Percentiles rank a stretch among this genome's conserved stretches.
These are phyloP conservation scores for Ptychodera flava DNA, from an alignment of 35 echinoderm and acorn worm genomes.

Conservation along the genomic window DNA sequence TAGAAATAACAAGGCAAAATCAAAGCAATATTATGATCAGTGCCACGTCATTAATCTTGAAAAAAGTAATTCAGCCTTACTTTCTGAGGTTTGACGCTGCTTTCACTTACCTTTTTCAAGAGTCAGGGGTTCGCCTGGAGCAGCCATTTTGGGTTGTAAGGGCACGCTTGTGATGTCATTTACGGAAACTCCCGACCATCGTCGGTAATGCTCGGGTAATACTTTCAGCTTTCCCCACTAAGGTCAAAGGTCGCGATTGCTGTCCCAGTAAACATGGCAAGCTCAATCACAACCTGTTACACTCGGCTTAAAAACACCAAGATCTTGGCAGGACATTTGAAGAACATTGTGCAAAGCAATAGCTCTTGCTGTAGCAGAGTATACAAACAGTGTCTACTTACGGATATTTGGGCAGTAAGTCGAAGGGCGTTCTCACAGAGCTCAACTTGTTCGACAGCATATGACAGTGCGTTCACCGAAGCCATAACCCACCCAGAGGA, in stretches of 20 bases:
- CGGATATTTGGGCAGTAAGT: background rate
- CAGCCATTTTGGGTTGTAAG: constrained; percentile 42
- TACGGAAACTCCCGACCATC: background rate
- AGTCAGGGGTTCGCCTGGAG: constrained; percentile 46
- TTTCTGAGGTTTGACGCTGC: too few relatives aligned
- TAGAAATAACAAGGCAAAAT: too few relatives aligned
- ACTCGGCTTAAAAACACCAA: background rate
- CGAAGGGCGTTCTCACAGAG: background rate
- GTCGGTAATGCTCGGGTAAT: background rate
- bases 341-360: background rate
- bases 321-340: too few relatives aligned
- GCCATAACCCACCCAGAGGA: constrained; percentile 48
- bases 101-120: constrained; percentile 69
- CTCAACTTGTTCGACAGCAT: constrained; percentile 13
- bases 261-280: background rate
- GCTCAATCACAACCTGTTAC: background rate
- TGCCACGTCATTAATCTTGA: too few relatives aligned
- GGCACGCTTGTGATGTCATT: background rate
- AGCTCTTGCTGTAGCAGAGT: background rate
- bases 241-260: background rate
- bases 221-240: too few relatives aligned
- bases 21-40: too few relatives aligned
- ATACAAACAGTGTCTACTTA: background rate
- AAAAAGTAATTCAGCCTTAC: too few relatives aligned
- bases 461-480: constrained; percentile 32